Base-by-base conservation (phyloP, 1,140 invertebrate species). In the Polypedilum pembai region DNA sequence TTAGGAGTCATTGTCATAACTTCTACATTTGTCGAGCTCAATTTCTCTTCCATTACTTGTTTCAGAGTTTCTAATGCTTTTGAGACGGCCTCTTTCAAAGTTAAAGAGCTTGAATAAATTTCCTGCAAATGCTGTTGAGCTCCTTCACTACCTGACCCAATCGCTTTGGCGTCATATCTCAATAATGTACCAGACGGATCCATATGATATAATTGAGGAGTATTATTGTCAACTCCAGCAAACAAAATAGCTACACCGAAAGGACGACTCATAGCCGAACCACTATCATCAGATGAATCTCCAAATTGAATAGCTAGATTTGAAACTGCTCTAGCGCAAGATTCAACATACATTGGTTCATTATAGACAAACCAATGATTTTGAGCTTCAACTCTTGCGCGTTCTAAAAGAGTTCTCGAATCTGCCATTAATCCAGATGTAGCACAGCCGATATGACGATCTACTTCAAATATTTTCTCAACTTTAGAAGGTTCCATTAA, bases 1-100 rank as follows among this genome's bases (percentile, higher is more conserved):
- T 89, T 87, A 1, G 91, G 90, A 2, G 94, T 98, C 84, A 98
- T 94, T 17, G 93, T 95, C 79, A 96, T 94, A 41, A 99, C 92
- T 86, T 99, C 98, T 73, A 99, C 96, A 85, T 99, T 99, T 41
- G 92, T 95, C 40, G 95, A 93, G 77, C 93, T 98, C 0, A 99
- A 83, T 84, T 99, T 99, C 83, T 99, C 98, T 82, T 99, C 98
- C 98, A 99, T 99, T 0, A 99, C 97, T 86, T 99, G 97, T 81
- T 99, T 99, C 1, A 99, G 83, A 79, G 99, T 99, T 8, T 92
- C 95, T 15, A 99, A 83, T 2, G 95, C 91, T 41, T 92, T 83
- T 79, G 95, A 96, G 74, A 95, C 91, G 15, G 97, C 98, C 85
- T 99, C 96, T 76, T 94, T 90, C n/a, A 99, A 82, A 0, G 92